phyloP scores from a whole-genome alignment of 2,797 vertebrate species.

The Clarias platycephalus region DNA sequence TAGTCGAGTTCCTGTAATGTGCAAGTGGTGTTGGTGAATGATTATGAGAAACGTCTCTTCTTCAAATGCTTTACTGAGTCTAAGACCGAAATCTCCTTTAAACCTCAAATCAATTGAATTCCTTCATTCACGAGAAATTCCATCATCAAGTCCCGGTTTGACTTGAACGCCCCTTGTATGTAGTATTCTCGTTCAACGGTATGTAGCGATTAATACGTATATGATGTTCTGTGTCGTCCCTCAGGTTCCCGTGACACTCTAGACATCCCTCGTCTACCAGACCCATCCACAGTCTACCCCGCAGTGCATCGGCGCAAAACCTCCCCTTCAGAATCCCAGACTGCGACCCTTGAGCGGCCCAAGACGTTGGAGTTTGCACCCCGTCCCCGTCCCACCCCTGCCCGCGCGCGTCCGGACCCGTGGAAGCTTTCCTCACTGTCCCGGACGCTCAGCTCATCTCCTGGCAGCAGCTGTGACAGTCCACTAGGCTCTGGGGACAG shows the following conservation, averaged over 20 bases:
- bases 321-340: conserved; percentile 59
- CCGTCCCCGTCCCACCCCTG: conserved; percentile 80
- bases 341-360: conserved; percentile 77
- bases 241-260: conserved; percentile 72
- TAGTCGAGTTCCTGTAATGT: too few relatives aligned
- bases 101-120: too few relatives aligned
- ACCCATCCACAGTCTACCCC: conserved; percentile 75
- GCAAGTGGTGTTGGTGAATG: too few relatives aligned
- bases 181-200: background rate
- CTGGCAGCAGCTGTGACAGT: conserved; percentile 81
- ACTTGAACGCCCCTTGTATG: too few relatives aligned
- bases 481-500: conserved; percentile 74
- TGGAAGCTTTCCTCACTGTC: conserved; percentile 85
- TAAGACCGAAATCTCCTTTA: too few relatives aligned
- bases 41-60: too few relatives aligned
- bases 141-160: too few relatives aligned
- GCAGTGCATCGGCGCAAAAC: conserved; percentile 73
- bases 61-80: too few relatives aligned
- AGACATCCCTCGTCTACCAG: conserved; percentile 79
- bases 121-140: too few relatives aligned
- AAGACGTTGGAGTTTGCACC: conserved; percentile 87
- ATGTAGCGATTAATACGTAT: background rate
- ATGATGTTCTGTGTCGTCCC: background rate
- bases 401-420: conserved; percentile 77
- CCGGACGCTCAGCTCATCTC: conserved; percentile 80